Conservation (phyloP, 2,113 vertebrate genomes). For the Nothobranchius kuhntae region DNA sequence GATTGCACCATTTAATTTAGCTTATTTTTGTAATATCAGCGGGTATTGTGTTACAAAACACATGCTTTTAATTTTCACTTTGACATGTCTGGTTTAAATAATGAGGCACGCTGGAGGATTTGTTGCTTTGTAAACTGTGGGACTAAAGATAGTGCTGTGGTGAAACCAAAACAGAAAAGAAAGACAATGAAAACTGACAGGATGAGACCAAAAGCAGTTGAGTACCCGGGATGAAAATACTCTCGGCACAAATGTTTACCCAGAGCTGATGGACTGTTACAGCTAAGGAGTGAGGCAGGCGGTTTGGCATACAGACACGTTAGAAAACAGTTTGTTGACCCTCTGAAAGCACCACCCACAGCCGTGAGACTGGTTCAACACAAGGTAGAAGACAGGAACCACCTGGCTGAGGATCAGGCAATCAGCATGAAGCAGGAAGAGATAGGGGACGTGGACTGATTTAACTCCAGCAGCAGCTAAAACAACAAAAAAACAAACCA, state of each 20-base stretch:
- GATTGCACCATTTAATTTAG: no score
- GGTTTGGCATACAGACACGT: neutral
- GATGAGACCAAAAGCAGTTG: neutral
- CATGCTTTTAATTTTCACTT: slow-evolving; percentile 17
- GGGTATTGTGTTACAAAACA: slow-evolving; percentile 4
- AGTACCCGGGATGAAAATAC: neutral
- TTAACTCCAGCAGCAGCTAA: slow-evolving; percentile 63
- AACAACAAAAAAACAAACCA: slow-evolving; percentile 60
- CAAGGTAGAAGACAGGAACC: slow-evolving; percentile 54
- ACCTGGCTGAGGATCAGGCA: slow-evolving; percentile 53
- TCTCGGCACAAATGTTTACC: neutral
- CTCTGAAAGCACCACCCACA: slow-evolving; percentile 2
- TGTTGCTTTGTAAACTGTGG: slow-evolving; percentile 13
- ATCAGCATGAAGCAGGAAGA: slow-evolving; percentile 56
- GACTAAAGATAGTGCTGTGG: neutral
- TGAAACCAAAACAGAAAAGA: neutral
- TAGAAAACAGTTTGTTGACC: neutral
- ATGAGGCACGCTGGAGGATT: neutral
- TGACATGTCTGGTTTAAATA: slow-evolving; percentile 11
- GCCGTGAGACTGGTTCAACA: slow-evolving; percentile 7
- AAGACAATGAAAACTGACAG: neutral
- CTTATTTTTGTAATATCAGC: no score
- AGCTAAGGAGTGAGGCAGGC: slow-evolving; percentile 3
- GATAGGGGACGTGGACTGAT: slow-evolving; percentile 39
- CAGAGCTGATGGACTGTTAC: neutral